Conservation (phyloP, 1,140 invertebrate genomes). For the Antheraea pernyi region DNA sequence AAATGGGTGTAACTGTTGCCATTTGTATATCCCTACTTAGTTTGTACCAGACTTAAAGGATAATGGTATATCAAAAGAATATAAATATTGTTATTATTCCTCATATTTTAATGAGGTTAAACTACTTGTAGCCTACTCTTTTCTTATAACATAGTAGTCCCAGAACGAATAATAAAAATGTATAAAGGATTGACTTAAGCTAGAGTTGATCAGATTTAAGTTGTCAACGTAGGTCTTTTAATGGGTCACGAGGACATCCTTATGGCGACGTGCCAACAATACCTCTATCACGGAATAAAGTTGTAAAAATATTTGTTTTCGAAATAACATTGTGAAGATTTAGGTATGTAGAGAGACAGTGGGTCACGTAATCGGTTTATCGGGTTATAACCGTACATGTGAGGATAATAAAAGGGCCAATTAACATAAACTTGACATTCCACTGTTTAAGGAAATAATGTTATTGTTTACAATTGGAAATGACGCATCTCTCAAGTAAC, state of each 20-base stretch:
- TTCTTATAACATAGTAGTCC: too few relatives aligned
- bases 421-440: constrained; percentile 45
- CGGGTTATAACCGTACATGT: constrained; percentile 37
- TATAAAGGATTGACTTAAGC: too few relatives aligned
- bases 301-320: constrained; percentile 39
- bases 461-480: constrained; percentile 19
- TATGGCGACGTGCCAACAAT: constrained; percentile 27
- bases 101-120: too few relatives aligned
- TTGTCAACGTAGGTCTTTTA: neutral
- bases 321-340: neutral
- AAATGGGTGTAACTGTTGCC: neutral
- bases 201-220: neutral
- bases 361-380: constrained; percentile 41
- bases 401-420: constrained; percentile 38
- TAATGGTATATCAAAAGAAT: neutral
- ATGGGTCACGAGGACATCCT: constrained; percentile 16
- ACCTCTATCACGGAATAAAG: constrained; percentile 17
- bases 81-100: too few relatives aligned
- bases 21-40: neutral
- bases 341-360: constrained; percentile 16
- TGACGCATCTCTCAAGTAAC: constrained; percentile 19
- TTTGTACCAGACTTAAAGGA: neutral
- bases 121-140: too few relatives aligned
- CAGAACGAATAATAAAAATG: too few relatives aligned
- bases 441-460: constrained; percentile 26